Evolutionary conservation across 1,140 invertebrate genomes (phyloP).

Genomic region (Trinorchestia longiramus): DNA sequence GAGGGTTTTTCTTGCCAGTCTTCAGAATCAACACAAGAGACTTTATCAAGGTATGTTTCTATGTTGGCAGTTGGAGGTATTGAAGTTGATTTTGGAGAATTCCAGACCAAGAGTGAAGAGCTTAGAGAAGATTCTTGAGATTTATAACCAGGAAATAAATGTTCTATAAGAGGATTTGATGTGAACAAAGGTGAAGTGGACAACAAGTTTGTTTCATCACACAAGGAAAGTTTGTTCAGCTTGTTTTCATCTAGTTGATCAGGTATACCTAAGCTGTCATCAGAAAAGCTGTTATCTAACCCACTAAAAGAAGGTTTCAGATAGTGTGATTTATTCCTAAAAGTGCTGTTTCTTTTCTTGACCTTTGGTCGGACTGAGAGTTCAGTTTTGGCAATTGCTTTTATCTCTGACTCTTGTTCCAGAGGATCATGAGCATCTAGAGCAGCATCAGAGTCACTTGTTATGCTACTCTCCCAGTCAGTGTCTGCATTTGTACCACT

Average conservation of each 20-base stretch:
- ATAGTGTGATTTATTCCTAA: neutral
- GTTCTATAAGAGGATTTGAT: slow-evolving; percentile 36
- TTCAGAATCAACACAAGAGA: neutral
- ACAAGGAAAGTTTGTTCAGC: neutral
- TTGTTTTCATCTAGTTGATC: neutral
- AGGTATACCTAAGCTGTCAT: slow-evolving; percentile 19
- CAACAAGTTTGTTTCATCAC: slow-evolving; percentile 16
- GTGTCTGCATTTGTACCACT: slow-evolving; percentile 47
- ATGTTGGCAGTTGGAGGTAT: neutral
- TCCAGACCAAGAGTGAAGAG: neutral
- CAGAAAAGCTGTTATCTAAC: slow-evolving; percentile 14
- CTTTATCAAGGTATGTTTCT: neutral
- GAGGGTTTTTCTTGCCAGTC: neutral
- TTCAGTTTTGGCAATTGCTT: neutral
- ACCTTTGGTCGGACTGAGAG: slow-evolving; percentile 25
- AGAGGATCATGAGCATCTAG: neutral
- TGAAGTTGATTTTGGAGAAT: neutral
- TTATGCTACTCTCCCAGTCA: slow-evolving; percentile 39
- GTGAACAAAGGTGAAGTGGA: neutral
- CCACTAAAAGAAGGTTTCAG: neutral
- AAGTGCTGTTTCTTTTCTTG: neutral
- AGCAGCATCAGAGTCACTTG: slow-evolving; percentile 44
- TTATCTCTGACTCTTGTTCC: slow-evolving; percentile 8
- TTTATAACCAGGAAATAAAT: neutral
- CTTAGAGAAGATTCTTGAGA: slow-evolving; percentile 15